A percentile compares a stretch with the other conserved stretches of the same genome.
These are phyloP conservation scores for Oreochromis tanganicae DNA, from an alignment of 2,113 vertebrate genomes.

Conservation along the genomic window DNA sequence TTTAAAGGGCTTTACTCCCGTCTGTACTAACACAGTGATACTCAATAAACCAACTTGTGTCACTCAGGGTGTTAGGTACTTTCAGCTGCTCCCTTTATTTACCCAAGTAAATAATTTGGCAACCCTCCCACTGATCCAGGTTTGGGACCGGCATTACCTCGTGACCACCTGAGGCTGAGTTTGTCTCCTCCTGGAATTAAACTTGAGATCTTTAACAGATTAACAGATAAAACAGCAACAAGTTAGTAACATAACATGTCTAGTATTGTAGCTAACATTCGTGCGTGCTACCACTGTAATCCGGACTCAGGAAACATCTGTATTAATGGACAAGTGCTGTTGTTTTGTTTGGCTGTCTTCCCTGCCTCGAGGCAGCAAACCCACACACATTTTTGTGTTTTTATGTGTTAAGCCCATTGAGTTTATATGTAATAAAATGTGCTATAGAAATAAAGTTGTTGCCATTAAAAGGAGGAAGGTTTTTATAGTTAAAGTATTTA, in stretches of 20 bases:
- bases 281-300: accelerated
- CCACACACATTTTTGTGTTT: accelerated
- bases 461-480: not conserved
- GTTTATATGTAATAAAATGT: not conserved
- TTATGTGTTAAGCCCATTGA: not conserved
- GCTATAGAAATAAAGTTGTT: not conserved
- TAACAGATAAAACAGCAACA: not conserved
- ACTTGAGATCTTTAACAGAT: not conserved
- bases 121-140: not conserved
- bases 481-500: not conserved
- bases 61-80: not conserved
- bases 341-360: not conserved
- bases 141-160: accelerated
- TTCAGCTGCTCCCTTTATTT: not conserved
- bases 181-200: not conserved
- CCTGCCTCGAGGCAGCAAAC: not conserved
- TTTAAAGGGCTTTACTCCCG: not conserved
- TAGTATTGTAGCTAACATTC: not conserved
- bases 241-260: not conserved
- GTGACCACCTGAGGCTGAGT: not conserved
- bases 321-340: not conserved
- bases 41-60: not conserved
- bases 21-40: not conserved
- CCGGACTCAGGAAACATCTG: not conserved
- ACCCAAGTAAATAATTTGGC: not conserved